These are phyloP conservation scores for Gerris lacustris DNA, from an alignment of 2,888 invertebrate species.

Conservation along the genomic window DNA sequence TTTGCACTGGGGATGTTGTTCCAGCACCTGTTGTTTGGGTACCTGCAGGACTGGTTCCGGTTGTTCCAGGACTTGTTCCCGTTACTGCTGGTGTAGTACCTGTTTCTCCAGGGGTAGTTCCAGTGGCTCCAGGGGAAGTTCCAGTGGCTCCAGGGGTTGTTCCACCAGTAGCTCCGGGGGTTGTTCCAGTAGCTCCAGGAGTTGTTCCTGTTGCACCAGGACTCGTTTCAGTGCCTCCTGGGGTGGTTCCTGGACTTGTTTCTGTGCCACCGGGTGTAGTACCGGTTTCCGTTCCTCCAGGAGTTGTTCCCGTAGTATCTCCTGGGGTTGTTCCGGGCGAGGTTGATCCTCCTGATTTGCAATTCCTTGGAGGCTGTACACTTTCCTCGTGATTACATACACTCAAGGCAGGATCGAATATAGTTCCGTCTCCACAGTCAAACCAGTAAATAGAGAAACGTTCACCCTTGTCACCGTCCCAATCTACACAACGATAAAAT, in stretches of 20 bases:
- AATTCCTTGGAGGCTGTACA: slow-evolving; percentile 44
- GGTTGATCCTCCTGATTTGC: slow-evolving; percentile 29
- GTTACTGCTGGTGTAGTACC: slow-evolving; percentile 20
- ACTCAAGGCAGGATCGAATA: slow-evolving; percentile 54
- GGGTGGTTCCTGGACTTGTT: slow-evolving; percentile 21
- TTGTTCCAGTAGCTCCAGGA: slow-evolving; percentile 16
- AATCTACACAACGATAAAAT: slow-evolving; percentile 64
- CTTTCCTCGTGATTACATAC: slow-evolving; percentile 56
- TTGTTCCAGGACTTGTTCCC: slow-evolving; percentile 23
- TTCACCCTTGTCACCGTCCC: slow-evolving; percentile 43
- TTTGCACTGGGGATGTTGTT: not conserved
- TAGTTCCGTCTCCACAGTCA: slow-evolving; percentile 55
- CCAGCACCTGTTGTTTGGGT: slow-evolving; percentile 7
- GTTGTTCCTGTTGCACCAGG: slow-evolving; percentile 17
- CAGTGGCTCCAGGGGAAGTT: slow-evolving; percentile 24
- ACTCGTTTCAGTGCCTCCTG: slow-evolving; percentile 17
- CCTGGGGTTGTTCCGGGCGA: slow-evolving; percentile 30
- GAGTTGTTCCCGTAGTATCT: slow-evolving; percentile 23
- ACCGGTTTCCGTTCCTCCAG: slow-evolving; percentile 19
- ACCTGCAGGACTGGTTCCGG: slow-evolving; percentile 14
- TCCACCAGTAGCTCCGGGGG: slow-evolving; percentile 9
- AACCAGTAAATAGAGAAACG: slow-evolving; percentile 52
- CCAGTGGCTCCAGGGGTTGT: slow-evolving; percentile 15
- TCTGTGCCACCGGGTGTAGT: slow-evolving; percentile 18
- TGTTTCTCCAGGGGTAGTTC: slow-evolving; percentile 30